Evolutionary conservation across 2,888 invertebrate species (phyloP), one percentile per base, ranked within the genome.

Genomic region (Ditylenchus weischeri): DNA sequence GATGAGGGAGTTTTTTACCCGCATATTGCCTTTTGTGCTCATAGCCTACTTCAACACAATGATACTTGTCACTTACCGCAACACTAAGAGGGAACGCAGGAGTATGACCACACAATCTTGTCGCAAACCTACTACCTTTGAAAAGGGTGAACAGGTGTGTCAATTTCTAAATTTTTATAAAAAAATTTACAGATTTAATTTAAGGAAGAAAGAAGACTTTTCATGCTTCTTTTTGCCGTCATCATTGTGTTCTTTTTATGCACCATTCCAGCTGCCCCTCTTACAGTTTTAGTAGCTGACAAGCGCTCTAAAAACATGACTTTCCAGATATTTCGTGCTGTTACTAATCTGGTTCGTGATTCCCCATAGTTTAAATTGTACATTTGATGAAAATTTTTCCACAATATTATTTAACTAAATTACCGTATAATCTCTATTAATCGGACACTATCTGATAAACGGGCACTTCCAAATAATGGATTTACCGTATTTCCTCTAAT

Each of bases 171-270:
- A 19, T n/a, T 35, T 66, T 11, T 19, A 19, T 66, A 57, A 75
- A 73, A 49, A 64, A 49, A 64, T 64, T 15, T 64, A 61, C 21
- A 29, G 18, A 18, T 35, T 19, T 49, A 38, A 11, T 70, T 78
- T 35, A 80, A 84, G 72, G 86, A 86, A 73, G 86, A 86, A 69
- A 83, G 84, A 38, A 83, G 86, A 7, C 80, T 86, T 50, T 84
- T 85, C 62, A 79, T 83, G 13, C 80, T 86, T 4, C 81, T 86
- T 35, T 84, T 83, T 23, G 84, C 84, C n/a, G 84, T 86, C 62
- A 84, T 85, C 35, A 82, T 85, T 54, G 79, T 86, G 21, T 86
- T 86, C 76, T 85, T 86, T 71, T 74, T 86, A 11, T 85, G 86
- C 68, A 85, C 84, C 64, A 84, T 85, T 19, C 86, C 86, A 19